Conservation (phyloP, 2,113 vertebrate genomes). For the Cottus gobio region DNA sequence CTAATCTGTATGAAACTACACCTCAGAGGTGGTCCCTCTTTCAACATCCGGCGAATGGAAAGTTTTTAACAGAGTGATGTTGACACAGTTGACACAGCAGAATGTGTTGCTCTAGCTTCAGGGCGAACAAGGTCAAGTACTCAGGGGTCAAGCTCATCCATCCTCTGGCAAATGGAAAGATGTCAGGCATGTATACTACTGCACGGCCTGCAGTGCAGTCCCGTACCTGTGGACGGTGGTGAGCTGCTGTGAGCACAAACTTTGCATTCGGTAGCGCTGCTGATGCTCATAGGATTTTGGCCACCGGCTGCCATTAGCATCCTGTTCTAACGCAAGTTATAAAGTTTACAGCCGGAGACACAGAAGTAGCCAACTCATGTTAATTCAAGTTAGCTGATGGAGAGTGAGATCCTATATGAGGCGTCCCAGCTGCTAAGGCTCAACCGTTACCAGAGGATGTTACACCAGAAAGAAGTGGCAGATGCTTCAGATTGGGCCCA, state of each 20-base stretch:
- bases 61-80: conserved; percentile 17
- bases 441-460: conserved; percentile 35
- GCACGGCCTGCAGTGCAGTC: conserved; percentile 7
- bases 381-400: background rate
- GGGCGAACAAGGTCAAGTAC: conserved; percentile 61
- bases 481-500: conserved; percentile 66
- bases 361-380: background rate
- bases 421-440: background rate
- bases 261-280: conserved; percentile 20
- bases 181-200: conserved; percentile 28
- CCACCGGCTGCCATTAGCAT: conserved; percentile 8
- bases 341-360: conserved; percentile 2
- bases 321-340: conserved; percentile 17
- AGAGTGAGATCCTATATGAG: background rate
- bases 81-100: conserved; percentile 49
- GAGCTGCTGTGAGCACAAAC: conserved; percentile 24
- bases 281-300: conserved; percentile 7
- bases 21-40: conserved; percentile 47
- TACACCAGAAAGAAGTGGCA: conserved; percentile 53
- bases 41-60: conserved; percentile 21
- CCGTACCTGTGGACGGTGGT: conserved; percentile 20
- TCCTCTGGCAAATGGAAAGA: conserved; percentile 47
- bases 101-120: conserved; percentile 48
- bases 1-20: conserved; percentile 19
- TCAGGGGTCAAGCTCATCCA: conserved; percentile 62